Evolutionary conservation across 2,113 vertebrate species (phyloP), one percentile per base, ranked within the genome.

Genomic region (Onychorhynchus coronatus): DNA sequence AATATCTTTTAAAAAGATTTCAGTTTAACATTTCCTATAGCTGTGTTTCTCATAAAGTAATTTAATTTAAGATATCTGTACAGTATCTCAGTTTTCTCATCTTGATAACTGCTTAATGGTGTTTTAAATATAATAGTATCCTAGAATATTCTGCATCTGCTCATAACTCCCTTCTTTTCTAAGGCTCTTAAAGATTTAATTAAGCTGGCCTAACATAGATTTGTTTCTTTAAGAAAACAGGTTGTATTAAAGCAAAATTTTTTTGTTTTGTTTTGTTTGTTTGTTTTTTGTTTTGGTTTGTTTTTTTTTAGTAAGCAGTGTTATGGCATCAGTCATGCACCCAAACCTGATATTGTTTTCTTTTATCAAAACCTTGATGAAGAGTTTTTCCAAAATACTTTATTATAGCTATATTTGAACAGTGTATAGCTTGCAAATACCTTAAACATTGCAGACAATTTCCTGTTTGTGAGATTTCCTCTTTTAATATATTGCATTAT

Each of bases 41-140:
- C 47, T 91, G 8, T 81, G 22, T 18, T 92, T 96, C 79, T 85
- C 52, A 37, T 67, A 81, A 81, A 68, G 46, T 91, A 89, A 97
- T 82, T 91, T 75, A 94, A 94, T 95, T 88, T 92, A 82, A 86
- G 90, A 31, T 90, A 77, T 80, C 84, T 87, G 44, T 89, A 96
- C 50, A 81, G 70, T 92, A 89, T 89, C 79, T 83, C 87, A 88
- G 56, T 85, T 89, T 61, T 68, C 63, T 81, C 41, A 82, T 91
- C 62, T 91, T 90, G 74, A 89, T 94, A 88, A 84, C 70, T 56
- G 16, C 63, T 75, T 89, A 81, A 95, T 66, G 35, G 15, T 87
- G 7, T 94, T 85, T 94, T 78, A 86, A 70, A 77, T 73, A 56
- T 55, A 77, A 61, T 80, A 55, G 31, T 72, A 53, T 78, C 49